Conservation (phyloP, 1,140 invertebrate genomes). For the Danaus plexippus region DNA sequence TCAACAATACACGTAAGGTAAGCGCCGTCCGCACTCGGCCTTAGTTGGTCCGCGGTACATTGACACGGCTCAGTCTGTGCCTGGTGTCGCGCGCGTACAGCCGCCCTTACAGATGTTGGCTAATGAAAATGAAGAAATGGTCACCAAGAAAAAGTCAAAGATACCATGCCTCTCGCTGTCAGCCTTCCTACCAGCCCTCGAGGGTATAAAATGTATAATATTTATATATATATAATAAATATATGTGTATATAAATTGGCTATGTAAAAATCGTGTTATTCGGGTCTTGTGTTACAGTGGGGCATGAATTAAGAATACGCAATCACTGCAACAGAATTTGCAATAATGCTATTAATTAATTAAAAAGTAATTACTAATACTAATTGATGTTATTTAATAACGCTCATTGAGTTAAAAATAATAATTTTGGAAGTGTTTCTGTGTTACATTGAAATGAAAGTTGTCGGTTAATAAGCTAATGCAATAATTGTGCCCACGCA, state of each 20-base stretch:
- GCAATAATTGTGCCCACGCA: slow-evolving; percentile 16
- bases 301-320: no score
- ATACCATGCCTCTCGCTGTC: slow-evolving; percentile 64
- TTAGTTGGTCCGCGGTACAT: slow-evolving; percentile 50
- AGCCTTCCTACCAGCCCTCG: slow-evolving; percentile 59
- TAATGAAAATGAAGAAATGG: slow-evolving; percentile 59
- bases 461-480: slow-evolving; percentile 5
- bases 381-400: no score
- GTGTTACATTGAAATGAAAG: slow-evolving; percentile 7
- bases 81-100: slow-evolving; percentile 56
- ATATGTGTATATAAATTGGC: no score
- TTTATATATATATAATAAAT: no score
- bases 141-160: slow-evolving; percentile 65
- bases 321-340: no score
- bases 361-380: no score
- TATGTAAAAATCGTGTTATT: no score
- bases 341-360: no score
- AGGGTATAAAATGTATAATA: slow-evolving; percentile 46
- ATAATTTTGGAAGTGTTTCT: no score
- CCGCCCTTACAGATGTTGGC: slow-evolving; percentile 35
- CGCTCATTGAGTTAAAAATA: no score
- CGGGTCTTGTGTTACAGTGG: no score
- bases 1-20: no score
- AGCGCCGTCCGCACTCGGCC: slow-evolving; percentile 26
- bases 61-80: slow-evolving; percentile 46